Base-by-base conservation (phyloP, 2,113 vertebrate species). In the Nesoenas mayeri region DNA sequence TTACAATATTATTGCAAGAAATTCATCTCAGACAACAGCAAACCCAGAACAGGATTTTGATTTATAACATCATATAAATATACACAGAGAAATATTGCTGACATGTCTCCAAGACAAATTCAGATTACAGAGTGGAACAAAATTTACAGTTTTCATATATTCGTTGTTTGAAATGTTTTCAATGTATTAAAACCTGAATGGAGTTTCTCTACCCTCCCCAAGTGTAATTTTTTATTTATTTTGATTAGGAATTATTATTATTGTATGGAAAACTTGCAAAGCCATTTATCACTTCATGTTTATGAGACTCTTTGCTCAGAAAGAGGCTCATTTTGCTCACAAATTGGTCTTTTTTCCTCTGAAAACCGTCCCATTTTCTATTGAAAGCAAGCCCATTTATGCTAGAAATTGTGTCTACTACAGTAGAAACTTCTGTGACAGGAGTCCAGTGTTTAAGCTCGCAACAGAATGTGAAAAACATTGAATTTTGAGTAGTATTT, bases 361-460 rank as follows among this genome's bases (percentile, higher is more conserved):
- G 70, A 93, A 94, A 95, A 87, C 53, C 18, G 4, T 81, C 66
- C 83, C 54, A 82, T 93, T 96, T 97, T 91, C 88, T 89, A 61
- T 54, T 95, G 91, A 93, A 92, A 95, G 83, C 34, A 65, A 84
- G 80, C 31, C 85, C 83, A 92, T 93, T 97, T 92, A 53, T 54
- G 51, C 57, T 48, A 50, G 88, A 92, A 96, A 96, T 96, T 70
- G 70, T 61, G 71, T 79, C 69, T 86, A 58, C 70, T 54, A 70
- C 88, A 87, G 93, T 73, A 96, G 91, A 91, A 93, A 89, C 73
- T 77, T 69, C 92, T 91, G 84, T 81, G 92, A 96, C 93, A 92
- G 54, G 62, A 95, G 61, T 19, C 80, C 70, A 73, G 72, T 87
- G 86, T 93, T 96, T 94, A 92, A 95, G 54, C 83, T 89, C 2